Conservation (phyloP, 1,140 invertebrate species). For the Euwallacea fornicatus region DNA sequence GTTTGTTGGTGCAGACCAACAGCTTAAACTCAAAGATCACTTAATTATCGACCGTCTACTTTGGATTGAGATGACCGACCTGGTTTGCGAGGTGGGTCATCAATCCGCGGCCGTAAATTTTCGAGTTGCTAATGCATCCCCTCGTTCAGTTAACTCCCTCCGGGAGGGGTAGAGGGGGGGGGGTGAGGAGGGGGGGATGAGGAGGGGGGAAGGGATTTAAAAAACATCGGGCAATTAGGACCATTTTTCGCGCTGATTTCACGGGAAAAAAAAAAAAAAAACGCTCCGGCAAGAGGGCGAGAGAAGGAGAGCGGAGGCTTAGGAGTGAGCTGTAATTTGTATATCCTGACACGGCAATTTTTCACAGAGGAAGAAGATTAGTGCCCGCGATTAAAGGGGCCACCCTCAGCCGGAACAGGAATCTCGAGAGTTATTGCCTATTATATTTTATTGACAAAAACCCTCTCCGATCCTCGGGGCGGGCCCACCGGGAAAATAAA, state of each 20-base stretch:
- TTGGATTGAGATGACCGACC: no score
- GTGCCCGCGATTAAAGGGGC: conserved; percentile 42
- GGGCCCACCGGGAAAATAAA: conserved; percentile 1
- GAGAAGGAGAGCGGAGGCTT: conserved; percentile 10
- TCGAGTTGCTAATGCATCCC: not conserved
- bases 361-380: conserved; percentile 42
- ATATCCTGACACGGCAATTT: conserved; percentile 43
- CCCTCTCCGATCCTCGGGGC: not conserved
- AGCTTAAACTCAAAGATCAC: not conserved
- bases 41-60: not conserved
- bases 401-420: conserved; percentile 40
- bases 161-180: no score
- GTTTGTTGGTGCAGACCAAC: conserved; percentile 5
- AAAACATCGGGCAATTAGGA: conserved; percentile 31
- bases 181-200: no score
- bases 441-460: conserved; percentile 45
- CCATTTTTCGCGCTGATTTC: conserved; percentile 30
- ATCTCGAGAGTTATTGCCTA: conserved; percentile 44
- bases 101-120: no score
- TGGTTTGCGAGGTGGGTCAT: not conserved
- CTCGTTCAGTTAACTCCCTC: not conserved
- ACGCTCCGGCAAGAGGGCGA: conserved; percentile 5
- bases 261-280: conserved; percentile 33
- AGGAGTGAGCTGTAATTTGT: conserved; percentile 43
- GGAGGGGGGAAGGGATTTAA: conserved; percentile 26